These are phyloP conservation scores for Diadegma fenestrale DNA, from an alignment of 2,888 invertebrate genomes.

Conservation along the genomic window DNA sequence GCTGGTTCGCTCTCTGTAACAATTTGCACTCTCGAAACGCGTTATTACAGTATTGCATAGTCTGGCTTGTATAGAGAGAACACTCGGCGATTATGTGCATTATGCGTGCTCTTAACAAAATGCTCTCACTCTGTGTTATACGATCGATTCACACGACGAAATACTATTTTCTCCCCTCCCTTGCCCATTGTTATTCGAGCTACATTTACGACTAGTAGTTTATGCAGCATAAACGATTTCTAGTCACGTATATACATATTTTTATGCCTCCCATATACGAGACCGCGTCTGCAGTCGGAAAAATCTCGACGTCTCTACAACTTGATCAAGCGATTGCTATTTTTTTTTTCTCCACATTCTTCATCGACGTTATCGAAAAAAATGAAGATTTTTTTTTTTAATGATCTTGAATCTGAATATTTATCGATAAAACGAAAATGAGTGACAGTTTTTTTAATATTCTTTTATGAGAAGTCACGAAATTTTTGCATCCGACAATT, in stretches of 20 bases:
- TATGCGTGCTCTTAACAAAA: slow-evolving; percentile 63
- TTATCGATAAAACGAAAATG: not conserved
- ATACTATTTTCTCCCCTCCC: slow-evolving; percentile 29
- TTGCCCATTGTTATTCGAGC: slow-evolving; percentile 48
- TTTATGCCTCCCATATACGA: not conserved
- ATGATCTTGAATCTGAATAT: not conserved
- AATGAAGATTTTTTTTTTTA: not conserved
- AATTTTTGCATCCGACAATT: slow-evolving; percentile 6
- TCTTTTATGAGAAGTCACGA: not conserved
- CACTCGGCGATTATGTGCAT: slow-evolving; percentile 61
- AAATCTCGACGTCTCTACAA: not conserved
- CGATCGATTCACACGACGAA: slow-evolving; percentile 57
- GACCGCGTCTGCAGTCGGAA: not conserved
- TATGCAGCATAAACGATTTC: slow-evolving; percentile 47
- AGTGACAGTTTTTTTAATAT: not conserved
- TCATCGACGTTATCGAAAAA: not conserved
- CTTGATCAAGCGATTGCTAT: not conserved
- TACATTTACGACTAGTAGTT: slow-evolving; percentile 47
- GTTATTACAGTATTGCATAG: slow-evolving; percentile 51
- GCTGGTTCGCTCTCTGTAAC: slow-evolving; percentile 52
- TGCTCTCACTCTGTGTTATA: slow-evolving; percentile 35
- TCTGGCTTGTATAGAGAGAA: slow-evolving; percentile 35
- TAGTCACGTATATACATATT: not conserved
- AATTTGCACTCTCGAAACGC: slow-evolving; percentile 50
- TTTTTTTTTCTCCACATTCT: not conserved